phyloP scores from a whole-genome alignment of 2,888 invertebrate genomes.

The Drosophila longiperda region DNA sequence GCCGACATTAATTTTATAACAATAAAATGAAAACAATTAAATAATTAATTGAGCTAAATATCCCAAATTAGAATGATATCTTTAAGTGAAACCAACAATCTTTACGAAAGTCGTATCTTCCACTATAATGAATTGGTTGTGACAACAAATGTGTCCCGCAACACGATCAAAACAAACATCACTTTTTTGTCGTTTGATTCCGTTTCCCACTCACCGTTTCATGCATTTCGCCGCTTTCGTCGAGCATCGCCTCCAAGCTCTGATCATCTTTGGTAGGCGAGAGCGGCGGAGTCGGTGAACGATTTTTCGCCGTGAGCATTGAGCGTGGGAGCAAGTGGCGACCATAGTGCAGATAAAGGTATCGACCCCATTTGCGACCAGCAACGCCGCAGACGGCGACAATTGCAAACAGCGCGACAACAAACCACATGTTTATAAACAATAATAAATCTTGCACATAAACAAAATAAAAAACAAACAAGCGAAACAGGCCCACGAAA shows the following conservation, averaged over 20 bases:
- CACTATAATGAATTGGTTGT: background rate
- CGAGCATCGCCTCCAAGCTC: constrained; percentile 82
- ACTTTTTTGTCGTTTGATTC: background rate
- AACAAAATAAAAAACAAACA: constrained; percentile 2
- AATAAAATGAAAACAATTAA: background rate
- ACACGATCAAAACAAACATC: background rate
- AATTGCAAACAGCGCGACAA: constrained; percentile 70
- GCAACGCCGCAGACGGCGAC: constrained; percentile 71
- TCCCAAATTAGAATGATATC: background rate
- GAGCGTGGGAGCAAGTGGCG: constrained; percentile 82
- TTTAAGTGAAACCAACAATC: background rate
- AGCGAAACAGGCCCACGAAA: background rate
- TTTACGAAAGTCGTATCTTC: background rate
- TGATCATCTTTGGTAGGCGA: constrained; percentile 82
- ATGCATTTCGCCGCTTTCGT: constrained; percentile 83
- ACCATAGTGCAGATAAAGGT: constrained; percentile 83
- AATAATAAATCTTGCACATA: constrained; percentile 11
- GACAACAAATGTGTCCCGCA: background rate
- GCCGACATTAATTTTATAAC: too few relatives aligned
- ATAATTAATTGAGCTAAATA: background rate
- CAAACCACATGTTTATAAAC: constrained; percentile 81
- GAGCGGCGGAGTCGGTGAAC: constrained; percentile 83
- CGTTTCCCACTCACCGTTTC: constrained; percentile 82
- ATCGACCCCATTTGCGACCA: constrained; percentile 83
- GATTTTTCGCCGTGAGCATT: constrained; percentile 78